phyloP scores from a whole-genome alignment of 2,797 vertebrate genomes.

The Crocodylus rhombifer region DNA sequence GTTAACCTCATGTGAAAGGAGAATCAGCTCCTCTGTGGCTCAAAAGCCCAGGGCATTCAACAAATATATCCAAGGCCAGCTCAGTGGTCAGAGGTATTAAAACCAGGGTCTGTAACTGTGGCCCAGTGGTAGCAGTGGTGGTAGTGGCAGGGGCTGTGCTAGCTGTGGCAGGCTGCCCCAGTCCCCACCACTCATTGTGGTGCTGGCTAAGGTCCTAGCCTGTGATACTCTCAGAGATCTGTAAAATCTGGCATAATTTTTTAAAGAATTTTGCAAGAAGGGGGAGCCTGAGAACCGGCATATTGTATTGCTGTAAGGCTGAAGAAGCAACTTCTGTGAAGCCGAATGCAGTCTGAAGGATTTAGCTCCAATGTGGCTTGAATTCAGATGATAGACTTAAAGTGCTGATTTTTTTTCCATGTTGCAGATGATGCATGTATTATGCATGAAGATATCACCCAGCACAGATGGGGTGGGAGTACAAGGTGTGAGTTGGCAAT shows the following conservation, averaged over 20 bases:
- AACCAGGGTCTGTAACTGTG: neutral
- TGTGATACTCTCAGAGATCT: neutral
- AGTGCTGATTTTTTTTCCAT: constrained; percentile 65
- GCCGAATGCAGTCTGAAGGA: constrained; percentile 13
- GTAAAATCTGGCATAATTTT: neutral
- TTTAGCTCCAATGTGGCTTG: constrained; percentile 57
- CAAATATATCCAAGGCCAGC: neutral
- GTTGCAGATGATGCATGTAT: constrained; percentile 72
- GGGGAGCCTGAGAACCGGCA: constrained; percentile 8
- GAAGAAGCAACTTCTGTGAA: neutral
- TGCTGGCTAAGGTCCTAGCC: neutral
- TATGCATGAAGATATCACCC: constrained; percentile 67
- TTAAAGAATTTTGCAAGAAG: constrained; percentile 29
- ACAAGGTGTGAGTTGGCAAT: constrained; percentile 73
- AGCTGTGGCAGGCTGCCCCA: neutral
- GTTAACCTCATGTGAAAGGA: neutral
- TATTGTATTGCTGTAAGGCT: neutral
- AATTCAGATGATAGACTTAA: constrained; percentile 72
- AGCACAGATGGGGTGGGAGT: constrained; percentile 74
- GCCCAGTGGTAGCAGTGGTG: neutral
- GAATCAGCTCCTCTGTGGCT: neutral
- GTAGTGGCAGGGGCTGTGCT: neutral
- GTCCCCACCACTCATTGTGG: neutral
- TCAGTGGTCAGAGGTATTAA: too few species aligned
- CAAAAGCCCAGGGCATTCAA: neutral